phyloP scores from a whole-genome alignment of 2,888 invertebrate genomes.

The Aphodius sticticus region DNA sequence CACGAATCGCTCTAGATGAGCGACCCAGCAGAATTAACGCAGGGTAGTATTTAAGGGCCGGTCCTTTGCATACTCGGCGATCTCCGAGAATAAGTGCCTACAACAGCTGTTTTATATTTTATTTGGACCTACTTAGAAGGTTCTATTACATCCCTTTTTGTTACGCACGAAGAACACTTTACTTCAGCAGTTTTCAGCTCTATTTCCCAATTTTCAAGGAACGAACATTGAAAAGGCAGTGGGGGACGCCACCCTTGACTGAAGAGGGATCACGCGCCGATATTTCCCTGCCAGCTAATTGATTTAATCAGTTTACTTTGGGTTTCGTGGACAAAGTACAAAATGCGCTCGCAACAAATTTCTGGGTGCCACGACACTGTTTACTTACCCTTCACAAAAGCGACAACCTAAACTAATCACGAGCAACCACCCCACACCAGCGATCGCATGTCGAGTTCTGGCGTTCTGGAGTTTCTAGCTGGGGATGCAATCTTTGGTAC shows the following conservation, averaged over 20 bases:
- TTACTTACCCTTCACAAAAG: neutral
- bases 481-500: too few species aligned
- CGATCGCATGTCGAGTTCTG: too few species aligned
- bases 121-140: too few species aligned
- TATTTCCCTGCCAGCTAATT: neutral
- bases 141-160: too few species aligned
- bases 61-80: too few species aligned
- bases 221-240: neutral
- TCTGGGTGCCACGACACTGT: neutral
- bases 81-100: too few species aligned
- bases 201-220: neutral
- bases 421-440: neutral
- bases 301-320: neutral
- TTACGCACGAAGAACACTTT: neutral
- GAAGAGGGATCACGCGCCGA: neutral
- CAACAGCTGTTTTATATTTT: too few species aligned
- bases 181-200: neutral
- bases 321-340: neutral
- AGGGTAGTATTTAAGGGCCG: too few species aligned
- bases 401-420: neutral
- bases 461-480: too few species aligned
- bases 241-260: neutral
- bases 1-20: too few species aligned
- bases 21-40: too few species aligned
- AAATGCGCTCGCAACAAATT: neutral